A percentile compares a stretch with the other conserved stretches of the same genome.
phyloP scores from a whole-genome alignment of 2,888 invertebrate genomes.

The Caenorhabditis becei region DNA sequence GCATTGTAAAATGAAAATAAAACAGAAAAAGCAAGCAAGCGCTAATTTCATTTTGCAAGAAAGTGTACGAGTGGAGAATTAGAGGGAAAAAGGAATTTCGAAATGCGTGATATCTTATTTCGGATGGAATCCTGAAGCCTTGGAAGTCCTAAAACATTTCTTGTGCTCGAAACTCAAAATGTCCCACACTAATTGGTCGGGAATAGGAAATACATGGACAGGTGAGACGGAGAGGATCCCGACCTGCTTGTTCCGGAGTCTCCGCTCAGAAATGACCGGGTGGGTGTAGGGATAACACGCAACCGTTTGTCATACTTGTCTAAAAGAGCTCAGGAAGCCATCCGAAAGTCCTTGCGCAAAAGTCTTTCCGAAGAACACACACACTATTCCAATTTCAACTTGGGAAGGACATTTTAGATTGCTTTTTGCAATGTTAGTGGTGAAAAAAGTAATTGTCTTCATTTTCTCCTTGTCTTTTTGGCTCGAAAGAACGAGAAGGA shows the following conservation, averaged over 20 bases:
- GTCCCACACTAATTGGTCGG: constrained; percentile 32
- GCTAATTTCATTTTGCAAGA: constrained; percentile 35
- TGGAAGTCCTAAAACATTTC: constrained; percentile 33
- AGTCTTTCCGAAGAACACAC: constrained; percentile 13
- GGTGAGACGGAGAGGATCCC: neutral
- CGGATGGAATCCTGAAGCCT: constrained; percentile 24
- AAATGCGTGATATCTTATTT: constrained; percentile 51
- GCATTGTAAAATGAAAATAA: constrained; percentile 7
- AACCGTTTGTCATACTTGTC: constrained; percentile 37
- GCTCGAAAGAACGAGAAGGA: constrained; percentile 28
- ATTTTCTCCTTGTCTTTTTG: constrained; percentile 12
- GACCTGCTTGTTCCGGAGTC: no score
- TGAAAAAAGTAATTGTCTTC: constrained; percentile 50
- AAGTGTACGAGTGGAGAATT: constrained; percentile 9
- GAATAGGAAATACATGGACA: neutral
- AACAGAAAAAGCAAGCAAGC: constrained; percentile 25
- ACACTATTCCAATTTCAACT: constrained; percentile 15
- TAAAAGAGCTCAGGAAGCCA: neutral
- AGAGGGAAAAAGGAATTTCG: constrained; percentile 11
- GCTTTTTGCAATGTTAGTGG: constrained; percentile 28
- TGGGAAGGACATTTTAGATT: constrained; percentile 28
- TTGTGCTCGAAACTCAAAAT: constrained; percentile 11
- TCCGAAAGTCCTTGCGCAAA: constrained; percentile 9
- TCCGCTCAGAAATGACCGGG: constrained; percentile 6
- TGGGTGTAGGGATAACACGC: constrained; percentile 39